Base-by-base conservation (phyloP, 2,113 vertebrate genomes). In the Tangachromis dhanisi region DNA sequence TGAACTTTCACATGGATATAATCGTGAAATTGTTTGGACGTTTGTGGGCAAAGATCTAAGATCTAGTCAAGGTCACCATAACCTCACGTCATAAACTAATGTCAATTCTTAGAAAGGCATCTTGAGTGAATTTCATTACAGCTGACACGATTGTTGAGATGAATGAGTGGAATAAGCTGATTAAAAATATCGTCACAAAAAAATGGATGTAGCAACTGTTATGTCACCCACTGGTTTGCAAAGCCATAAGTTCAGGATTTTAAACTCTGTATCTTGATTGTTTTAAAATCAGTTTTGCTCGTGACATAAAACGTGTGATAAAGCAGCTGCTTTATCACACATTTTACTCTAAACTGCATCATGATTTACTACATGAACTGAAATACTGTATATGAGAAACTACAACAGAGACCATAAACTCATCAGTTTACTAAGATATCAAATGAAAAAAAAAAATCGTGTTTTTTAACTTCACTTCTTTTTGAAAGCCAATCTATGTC, bases 1-100 rank as follows among this genome's bases (percentile, higher is more conserved):
- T n/a, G 17, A 63, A 63, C 29, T 11, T 35, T 63, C 31, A 63
- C 31, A 19, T 63, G 59, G 59, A 63, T 35, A 35, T 66, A 12
- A n/a, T 35, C 1, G 1, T 0, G 29, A 63, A 63, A n/a, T 35
- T 68, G 61, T 21, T 40, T 68, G 19, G 63, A 24, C 0, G 1
- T 24, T 40, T 68, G 63, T 40, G n/a, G 35, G 2, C 35, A 68
- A 21, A 40, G 35, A 21, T 40, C 0, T 40, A 68, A 68, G 54
- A 57, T 29, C 54, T 29, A 14, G 35, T 68, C 63, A 40, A 24
- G 35, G 35, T 68, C 19, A 68, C 63, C 7, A 1, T 68, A n/a
- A 13, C 61, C 19, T 66, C 31, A 66, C 2, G 4, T 38, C 9
- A 12, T n/a, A 66, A 63, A 33, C 29, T 2, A 63, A 21, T 66